Evolutionary conservation across 2,113 vertebrate species (phyloP), one percentile per base, ranked within the genome.

Genomic region (Mandrillus leucophaeus): DNA sequence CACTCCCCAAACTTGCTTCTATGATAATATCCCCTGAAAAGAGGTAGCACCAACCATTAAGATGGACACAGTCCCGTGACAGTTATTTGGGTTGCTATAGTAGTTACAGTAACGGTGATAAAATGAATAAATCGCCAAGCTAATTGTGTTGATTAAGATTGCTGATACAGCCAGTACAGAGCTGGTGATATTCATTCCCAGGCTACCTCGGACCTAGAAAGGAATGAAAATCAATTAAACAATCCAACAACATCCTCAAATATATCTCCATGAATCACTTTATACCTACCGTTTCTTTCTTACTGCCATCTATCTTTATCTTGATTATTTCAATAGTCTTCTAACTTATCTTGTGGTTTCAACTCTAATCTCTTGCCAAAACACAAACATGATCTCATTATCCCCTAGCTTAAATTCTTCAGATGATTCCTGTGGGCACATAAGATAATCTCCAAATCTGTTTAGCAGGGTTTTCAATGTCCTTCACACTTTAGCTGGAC

Each of bases 11-110:
- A 35, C 40, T 45, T 84, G 14, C n/a, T 84, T 52, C 68, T 38
- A 52, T 27, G 7, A 38, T 22, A 38, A 88, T 14, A 50, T 5
- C 35, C 38, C 9, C 18, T 30, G 72, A 68, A 84, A 88, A 43
- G 8, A 80, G 30, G 81, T 61, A 57, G 22, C 1, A 91, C 97
- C 91, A 38, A 98, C 97, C 43, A 50, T 3, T 45, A 97, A 40
- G 70, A 95, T 38, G 7, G 16, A 32, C 0, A 0, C 0, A 13
- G 7, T 1, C 76, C 87, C 30, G 14, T 0, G 0, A 43, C 90
- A 96, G 3, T 20, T 11, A 7, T 48, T 48, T 1, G 0, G 0
- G 0, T 0, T 0, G 0, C 0, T 0, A 5, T 0, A 0, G 35
- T 38, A 6, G 5, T 0, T 0, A 32, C 83, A 92, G 17, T 9